These are phyloP conservation scores for Fratercula arctica DNA, from an alignment of 2,797 vertebrate genomes.

Conservation along the genomic window DNA sequence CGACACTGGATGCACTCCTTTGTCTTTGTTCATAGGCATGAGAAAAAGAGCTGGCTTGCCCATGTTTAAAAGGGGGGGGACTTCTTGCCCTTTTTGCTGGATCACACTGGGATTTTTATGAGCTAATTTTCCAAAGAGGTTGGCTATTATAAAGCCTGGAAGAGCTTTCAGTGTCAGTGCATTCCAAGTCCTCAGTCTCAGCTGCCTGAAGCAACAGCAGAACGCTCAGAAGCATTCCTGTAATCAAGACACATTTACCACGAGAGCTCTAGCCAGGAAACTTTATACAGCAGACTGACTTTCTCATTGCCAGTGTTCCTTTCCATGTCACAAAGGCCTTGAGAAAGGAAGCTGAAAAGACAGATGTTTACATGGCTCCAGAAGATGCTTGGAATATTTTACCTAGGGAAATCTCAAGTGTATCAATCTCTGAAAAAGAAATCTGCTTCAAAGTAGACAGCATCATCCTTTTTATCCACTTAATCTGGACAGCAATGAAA, in stretches of 20 bases:
- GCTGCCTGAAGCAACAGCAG: slow-evolving; percentile 48
- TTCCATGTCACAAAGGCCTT: slow-evolving; percentile 25
- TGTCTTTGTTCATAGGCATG: neutral
- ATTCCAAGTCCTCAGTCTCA: slow-evolving; percentile 14
- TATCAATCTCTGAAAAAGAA: neutral
- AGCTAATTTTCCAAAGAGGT: slow-evolving; percentile 51
- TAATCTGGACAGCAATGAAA: neutral
- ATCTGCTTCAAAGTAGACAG: neutral
- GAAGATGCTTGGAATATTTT: neutral
- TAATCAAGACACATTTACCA: slow-evolving; percentile 43
- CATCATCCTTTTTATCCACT: neutral
- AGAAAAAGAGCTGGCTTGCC: neutral
- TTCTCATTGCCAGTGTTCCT: slow-evolving; percentile 11
- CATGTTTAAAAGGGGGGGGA: neutral
- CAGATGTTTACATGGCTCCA: neutral
- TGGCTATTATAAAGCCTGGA: slow-evolving; percentile 49
- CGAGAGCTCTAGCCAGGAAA: slow-evolving; percentile 43
- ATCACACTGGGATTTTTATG: slow-evolving; percentile 23
- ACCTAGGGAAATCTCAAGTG: neutral
- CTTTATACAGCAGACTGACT: slow-evolving; percentile 13
- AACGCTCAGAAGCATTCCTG: slow-evolving; percentile 12
- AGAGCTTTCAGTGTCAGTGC: neutral
- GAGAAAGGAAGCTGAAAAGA: slow-evolving; percentile 42
- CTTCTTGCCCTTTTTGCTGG: slow-evolving; percentile 7
- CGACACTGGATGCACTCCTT: neutral